A percentile compares a stretch with the other conserved stretches of the same genome.
These are phyloP conservation scores for Eilema caniola DNA, from an alignment of 2,888 invertebrate genomes.

Conservation along the genomic window DNA sequence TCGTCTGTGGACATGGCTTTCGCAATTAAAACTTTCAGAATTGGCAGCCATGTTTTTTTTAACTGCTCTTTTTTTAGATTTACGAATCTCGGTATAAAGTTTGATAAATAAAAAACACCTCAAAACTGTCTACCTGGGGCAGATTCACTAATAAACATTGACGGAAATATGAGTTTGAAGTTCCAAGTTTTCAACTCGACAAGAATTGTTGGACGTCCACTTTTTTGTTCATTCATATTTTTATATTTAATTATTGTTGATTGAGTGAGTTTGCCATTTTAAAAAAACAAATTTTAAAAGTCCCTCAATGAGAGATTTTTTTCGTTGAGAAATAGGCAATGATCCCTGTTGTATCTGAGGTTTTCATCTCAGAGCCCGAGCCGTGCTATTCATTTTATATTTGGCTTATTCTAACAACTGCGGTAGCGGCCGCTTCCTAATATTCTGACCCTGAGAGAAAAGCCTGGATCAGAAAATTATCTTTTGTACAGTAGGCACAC, in stretches of 20 bases:
- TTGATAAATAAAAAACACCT: neutral
- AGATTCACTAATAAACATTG: neutral
- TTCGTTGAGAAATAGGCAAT: too few species aligned
- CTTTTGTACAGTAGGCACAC: too few species aligned
- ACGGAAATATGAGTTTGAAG: neutral
- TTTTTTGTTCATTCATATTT: neutral
- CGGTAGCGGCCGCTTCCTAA: too few species aligned
- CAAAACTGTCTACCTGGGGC: neutral
- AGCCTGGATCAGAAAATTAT: too few species aligned
- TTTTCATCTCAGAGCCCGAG: too few species aligned
- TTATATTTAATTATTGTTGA: neutral
- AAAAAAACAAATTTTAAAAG: neutral
- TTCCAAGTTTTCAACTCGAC: neutral
- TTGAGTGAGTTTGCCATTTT: too few species aligned
- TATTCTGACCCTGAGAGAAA: too few species aligned
- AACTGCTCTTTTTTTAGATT: conserved; percentile 21
- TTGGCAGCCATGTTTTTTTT: conserved; percentile 32
- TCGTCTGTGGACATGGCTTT: conserved; percentile 34
- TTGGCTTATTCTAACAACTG: too few species aligned
- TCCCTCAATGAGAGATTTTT: too few species aligned
- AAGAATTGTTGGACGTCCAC: neutral
- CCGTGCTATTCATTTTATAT: too few species aligned
- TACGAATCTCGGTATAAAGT: neutral
- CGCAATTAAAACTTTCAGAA: conserved; percentile 49
- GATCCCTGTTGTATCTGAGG: too few species aligned